Evolutionary conservation across 2,797 vertebrate species (phyloP), one percentile per base, ranked within the genome.

Genomic region (Sebastiscus tertius): DNA sequence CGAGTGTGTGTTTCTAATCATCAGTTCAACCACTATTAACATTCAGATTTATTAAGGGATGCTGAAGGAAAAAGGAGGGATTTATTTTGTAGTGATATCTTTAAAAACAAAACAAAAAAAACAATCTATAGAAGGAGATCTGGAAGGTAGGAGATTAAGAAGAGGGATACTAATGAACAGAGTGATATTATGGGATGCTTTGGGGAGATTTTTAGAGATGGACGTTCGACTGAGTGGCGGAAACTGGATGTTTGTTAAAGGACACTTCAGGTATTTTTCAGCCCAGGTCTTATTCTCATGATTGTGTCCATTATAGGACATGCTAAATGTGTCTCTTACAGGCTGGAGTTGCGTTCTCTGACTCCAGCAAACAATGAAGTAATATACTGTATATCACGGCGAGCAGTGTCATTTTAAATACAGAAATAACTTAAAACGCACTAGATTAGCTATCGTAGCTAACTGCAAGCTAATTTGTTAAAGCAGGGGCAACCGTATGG

Each of bases 51-150:
- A 36, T 82, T 80, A 91, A 91, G 90, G 89, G 93, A 94, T 58
- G 79, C 79, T 72, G 85, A 90, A 91, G 90, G 93, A 91, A 78
- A 74, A 66, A 83, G 77, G 87, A 92, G 88, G 92, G 88, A 91
- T 85, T 64, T 81, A 52, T 90, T 89, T 86, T 78, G 54, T 91
- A 69, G 76, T 75, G 54, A 84, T 54, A 81, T 82, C 82, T 92
- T 84, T 16, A 1, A 24, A 83, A 84, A n/a, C n/a, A 36, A 36
- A 36, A 12, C 34, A n/a, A 36, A 36, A 36, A 34, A 36, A 89
- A 73, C 76, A 9, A 76, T 64, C 12, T 77, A 69, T 27, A 66
- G 78, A 54, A 72, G 64, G 78, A 81, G 72, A 79, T 56, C 24
- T 39, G 49, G 64, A 36, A 86, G 76, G 74, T 56, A 31, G 67